A percentile compares a stretch with the other conserved stretches of the same genome.
phyloP scores from a whole-genome alignment of 2,113 vertebrate species.

The Elachura formosa region DNA sequence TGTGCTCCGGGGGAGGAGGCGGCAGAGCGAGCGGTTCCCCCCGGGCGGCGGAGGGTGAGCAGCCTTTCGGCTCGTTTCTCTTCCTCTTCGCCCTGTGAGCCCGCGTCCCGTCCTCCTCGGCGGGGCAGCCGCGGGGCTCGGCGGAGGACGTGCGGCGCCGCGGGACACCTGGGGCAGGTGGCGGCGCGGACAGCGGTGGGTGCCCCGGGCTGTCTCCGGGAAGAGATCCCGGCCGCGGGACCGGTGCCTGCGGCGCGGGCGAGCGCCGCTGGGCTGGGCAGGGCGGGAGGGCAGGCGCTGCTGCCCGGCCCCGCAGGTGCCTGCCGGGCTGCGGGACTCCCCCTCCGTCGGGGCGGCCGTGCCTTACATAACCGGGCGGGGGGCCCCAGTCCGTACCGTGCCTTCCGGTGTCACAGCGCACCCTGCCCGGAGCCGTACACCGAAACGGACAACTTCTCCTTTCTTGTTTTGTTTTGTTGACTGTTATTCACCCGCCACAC shows the following conservation, averaged over 20 bases:
- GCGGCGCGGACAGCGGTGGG: not conserved
- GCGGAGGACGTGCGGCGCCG: not conserved
- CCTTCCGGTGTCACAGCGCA: constrained; percentile 11
- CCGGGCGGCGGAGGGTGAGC: not conserved
- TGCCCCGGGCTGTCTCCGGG: not conserved
- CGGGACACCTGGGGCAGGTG: constrained; percentile 17
- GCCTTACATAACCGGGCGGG: not conserved
- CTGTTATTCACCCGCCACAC: not conserved
- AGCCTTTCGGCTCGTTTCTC: not conserved
- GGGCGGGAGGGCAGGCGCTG: not conserved
- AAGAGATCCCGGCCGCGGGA: not conserved
- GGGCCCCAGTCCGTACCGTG: not conserved
- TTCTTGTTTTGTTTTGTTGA: not conserved
- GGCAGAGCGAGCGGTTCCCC: not conserved
- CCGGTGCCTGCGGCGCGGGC: not conserved
- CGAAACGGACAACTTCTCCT: not conserved
- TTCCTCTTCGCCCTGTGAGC: not conserved
- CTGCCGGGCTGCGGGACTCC: not conserved
- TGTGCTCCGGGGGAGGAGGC: not conserved
- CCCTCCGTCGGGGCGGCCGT: not conserved
- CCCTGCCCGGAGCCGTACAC: not conserved
- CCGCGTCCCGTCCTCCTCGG: not conserved
- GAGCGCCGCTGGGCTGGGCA: not conserved
- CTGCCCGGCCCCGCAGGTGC: not conserved
- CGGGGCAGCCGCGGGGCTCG: not conserved